Evolutionary conservation across 2,113 vertebrate genomes (phyloP), one percentile per base, ranked within the genome.

Genomic region (Arenaria interpres): DNA sequence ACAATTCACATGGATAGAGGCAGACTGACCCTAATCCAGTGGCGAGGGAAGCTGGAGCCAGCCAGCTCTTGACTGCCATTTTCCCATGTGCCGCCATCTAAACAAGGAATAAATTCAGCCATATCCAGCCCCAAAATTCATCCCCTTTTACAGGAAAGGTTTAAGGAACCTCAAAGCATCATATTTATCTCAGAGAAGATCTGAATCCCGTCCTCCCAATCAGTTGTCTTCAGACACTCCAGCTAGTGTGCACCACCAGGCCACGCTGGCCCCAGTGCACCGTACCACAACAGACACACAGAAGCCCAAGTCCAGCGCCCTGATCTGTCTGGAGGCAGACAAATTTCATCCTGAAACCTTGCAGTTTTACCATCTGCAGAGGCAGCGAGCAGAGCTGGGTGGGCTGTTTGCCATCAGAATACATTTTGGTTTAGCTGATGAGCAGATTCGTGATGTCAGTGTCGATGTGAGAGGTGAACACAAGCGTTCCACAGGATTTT

Each of bases 311-410:
- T 95, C 91, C 80, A 90, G 94, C 0, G 4, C 82, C 89, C 96
- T 56, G 67, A 63, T 90, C 92, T 93, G 89, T 94, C 93, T 94
- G 90, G 64, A 94, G 89, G 94, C 88, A 95, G 93, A 93, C 78
- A 94, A 87, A 90, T 84, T 91, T 94, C 94, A 88, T 96, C 90
- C 90, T 86, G 95, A 97, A 96, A 93, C 95, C 95, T 97, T 96
- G 93, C 95, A 97, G 92, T 97, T 95, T 86, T 93, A 96, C 85
- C 95, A 96, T 96, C 92, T 97, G 96, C 95, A 96, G 84, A 95
- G 96, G 90, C 89, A 96, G 95, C 5, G 43, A 95, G 93, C 81
- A 75, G 96, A 94, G 89, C 85, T 77, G 91, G 87, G 90, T 8
- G 41, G 94, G 95, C 91, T 95, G 95, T 95, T 97, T 96, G 95